Percentiles rank a stretch among this genome's conserved stretches.
Evolutionary conservation across 2,113 vertebrate species (phyloP).

Genomic region (Engraulis encrasicolus): DNA sequence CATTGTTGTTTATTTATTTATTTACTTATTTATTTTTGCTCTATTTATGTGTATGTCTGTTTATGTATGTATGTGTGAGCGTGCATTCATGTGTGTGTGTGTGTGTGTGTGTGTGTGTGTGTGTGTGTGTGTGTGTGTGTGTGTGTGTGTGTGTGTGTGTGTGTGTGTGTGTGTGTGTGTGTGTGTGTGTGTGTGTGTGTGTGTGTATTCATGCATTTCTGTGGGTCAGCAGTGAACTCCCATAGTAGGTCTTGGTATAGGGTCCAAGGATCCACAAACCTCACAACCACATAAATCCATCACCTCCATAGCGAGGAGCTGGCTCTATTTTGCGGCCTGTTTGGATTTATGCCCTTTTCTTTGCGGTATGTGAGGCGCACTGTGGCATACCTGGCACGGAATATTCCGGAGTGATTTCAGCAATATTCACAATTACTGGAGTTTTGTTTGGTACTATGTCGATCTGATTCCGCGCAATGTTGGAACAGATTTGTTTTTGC

Average conservation of each 20-base stretch:
- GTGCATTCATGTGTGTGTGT: neutral
- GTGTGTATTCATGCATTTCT: neutral
- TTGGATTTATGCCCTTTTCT: conserved; percentile 67
- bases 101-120: neutral
- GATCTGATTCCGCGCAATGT: conserved; percentile 69
- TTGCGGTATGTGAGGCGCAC: conserved; percentile 59
- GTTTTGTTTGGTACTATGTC: conserved; percentile 58
- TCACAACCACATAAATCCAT: conserved; percentile 73
- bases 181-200: neutral
- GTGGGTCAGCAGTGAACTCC: conserved; percentile 42
- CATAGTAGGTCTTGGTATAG: conserved; percentile 59
- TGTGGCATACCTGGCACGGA: conserved; percentile 66
- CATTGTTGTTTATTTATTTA: no score
- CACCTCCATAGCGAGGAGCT: conserved; percentile 16
- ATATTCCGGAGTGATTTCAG: conserved; percentile 59
- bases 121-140: no score
- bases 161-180: neutral
- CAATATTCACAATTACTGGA: conserved; percentile 63
- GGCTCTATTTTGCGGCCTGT: conserved; percentile 39
- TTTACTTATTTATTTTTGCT: neutral
- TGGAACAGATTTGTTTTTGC: conserved; percentile 70
- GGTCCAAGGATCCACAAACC: conserved; percentile 68
- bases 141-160: neutral
- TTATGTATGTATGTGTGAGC: neutral
- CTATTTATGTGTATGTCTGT: neutral